Percentiles rank a stretch among this genome's conserved stretches.
These are phyloP conservation scores for Phrynocephalus forsythii DNA, from an alignment of 2,797 vertebrate species.

Conservation along the genomic window DNA sequence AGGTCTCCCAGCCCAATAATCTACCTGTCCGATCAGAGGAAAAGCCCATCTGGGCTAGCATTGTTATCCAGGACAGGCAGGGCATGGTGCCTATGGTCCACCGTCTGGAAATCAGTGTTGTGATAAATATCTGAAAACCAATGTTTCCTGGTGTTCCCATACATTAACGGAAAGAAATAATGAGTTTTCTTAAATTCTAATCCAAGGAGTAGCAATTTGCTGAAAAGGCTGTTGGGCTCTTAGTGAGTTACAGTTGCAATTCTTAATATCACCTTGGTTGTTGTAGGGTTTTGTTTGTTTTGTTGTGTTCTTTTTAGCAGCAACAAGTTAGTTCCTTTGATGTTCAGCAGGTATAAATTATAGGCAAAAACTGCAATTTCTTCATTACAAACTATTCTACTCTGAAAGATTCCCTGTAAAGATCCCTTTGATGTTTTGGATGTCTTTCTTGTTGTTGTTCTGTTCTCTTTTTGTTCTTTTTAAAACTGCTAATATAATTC, in stretches of 20 bases:
- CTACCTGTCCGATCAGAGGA: no score
- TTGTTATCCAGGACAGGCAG: no score
- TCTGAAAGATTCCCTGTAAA: no score
- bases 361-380: background rate
- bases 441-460: no score
- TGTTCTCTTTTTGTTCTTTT: no score
- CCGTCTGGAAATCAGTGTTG: background rate
- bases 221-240: background rate
- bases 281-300: background rate
- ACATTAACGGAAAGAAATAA: background rate
- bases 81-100: background rate
- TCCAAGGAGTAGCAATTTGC: background rate
- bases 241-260: rapidly evolving
- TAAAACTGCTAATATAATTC: no score
- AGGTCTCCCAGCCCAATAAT: no score
- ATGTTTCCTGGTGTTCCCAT: background rate
- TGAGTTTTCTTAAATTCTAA: background rate
- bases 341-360: background rate
- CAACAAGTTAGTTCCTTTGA: background rate
- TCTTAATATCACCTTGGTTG: background rate
- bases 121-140: background rate
- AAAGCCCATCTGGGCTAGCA: no score
- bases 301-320: background rate
- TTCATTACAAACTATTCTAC: no score
- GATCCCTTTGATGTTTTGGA: no score